Percentiles rank a stretch among this genome's conserved stretches.
Conservation (phyloP, 2,113 vertebrate genomes). For the Rhinolophus ferrumequinum region DNA sequence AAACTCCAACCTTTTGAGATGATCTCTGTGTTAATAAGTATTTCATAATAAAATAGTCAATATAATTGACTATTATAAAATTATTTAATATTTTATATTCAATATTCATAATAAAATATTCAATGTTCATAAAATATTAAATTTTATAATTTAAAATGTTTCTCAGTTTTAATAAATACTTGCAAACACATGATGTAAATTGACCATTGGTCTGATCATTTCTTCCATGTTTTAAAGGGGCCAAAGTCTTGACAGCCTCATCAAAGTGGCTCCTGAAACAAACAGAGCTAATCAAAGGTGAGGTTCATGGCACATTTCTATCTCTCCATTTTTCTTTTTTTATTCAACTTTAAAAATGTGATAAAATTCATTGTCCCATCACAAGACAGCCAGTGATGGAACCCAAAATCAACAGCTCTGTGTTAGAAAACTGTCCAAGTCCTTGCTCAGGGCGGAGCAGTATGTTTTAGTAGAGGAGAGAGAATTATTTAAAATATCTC, state of each 20-base stretch:
- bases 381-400: neutral
- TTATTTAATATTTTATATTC: too few species aligned
- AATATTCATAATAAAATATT: too few species aligned
- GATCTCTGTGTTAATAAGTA: neutral
- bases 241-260: constrained; percentile 60
- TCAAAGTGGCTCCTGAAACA: constrained; percentile 40
- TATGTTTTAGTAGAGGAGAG: neutral
- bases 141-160: neutral
- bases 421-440: neutral
- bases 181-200: neutral
- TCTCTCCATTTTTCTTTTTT: neutral
- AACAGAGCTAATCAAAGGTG: constrained; percentile 58
- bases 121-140: neutral
- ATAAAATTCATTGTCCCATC: neutral
- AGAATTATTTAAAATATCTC: neutral
- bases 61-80: too few species aligned
- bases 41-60: neutral
- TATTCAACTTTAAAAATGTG: neutral
- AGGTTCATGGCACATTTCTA: constrained; percentile 16
- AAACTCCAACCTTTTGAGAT: neutral
- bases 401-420: neutral
- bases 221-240: constrained; percentile 61
- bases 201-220: neutral
- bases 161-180: constrained; percentile 39
- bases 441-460: neutral